Percentiles rank a stretch among this genome's conserved stretches.
Evolutionary conservation across 2,113 vertebrate genomes (phyloP).

Genomic region (Dipodomys merriami): DNA sequence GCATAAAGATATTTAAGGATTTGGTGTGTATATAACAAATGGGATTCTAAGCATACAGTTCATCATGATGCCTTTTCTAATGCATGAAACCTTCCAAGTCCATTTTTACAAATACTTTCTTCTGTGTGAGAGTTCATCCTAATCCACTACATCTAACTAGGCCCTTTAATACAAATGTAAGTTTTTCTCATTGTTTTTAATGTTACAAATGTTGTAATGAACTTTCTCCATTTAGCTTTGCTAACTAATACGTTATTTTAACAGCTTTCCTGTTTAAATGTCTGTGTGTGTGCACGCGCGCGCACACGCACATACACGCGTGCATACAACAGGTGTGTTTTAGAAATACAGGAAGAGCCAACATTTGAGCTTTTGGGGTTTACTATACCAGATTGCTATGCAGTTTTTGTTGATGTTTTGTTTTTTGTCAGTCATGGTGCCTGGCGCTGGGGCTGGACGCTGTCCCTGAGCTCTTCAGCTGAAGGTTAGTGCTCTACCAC

Average conservation of each 20-base stretch:
- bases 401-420: too few relatives aligned
- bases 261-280: not conserved
- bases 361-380: not conserved
- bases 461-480: too few relatives aligned
- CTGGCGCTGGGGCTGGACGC: too few relatives aligned
- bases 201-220: not conserved
- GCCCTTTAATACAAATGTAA: not conserved
- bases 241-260: not conserved
- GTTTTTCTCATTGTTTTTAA: too few relatives aligned
- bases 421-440: too few relatives aligned
- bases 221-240: constrained; percentile 12
- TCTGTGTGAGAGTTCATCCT: not conserved
- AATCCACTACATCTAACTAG: not conserved
- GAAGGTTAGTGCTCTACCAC: too few relatives aligned
- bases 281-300: not conserved
- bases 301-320: too few relatives aligned
- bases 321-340: too few relatives aligned
- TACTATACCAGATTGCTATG: not conserved
- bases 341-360: constrained; percentile 29
- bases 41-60: not conserved
- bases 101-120: not conserved
- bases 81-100: not conserved
- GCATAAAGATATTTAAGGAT: not conserved
- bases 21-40: not conserved
- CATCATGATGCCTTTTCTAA: constrained; percentile 3